Percentiles rank a stretch among this genome's conserved stretches.
Evolutionary conservation across 2,888 invertebrate genomes (phyloP).

Genomic region (Orthonevra nobilis): DNA sequence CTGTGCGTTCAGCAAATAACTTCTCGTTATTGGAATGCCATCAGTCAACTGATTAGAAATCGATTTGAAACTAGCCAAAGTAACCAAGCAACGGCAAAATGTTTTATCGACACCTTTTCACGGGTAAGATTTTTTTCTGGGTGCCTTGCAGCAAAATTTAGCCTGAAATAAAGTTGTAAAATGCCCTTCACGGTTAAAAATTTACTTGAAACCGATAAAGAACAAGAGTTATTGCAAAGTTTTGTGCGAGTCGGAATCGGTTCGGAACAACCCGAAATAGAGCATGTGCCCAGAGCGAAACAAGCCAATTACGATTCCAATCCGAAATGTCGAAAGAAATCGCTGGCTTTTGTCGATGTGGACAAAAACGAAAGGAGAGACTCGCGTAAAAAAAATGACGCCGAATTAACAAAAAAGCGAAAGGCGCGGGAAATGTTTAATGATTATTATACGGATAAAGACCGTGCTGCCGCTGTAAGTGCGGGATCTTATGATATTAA

Average conservation of each 20-base stretch:
- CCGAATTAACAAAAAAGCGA: conserved; percentile 76
- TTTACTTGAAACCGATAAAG: conserved; percentile 85
- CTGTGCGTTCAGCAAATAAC: too few relatives aligned
- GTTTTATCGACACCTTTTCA: conserved; percentile 27
- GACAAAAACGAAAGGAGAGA: conserved; percentile 70
- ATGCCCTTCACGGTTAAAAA: conserved; percentile 81
- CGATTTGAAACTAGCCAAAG: background rate
- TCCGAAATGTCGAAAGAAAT: conserved; percentile 57
- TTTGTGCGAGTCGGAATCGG: conserved; percentile 87
- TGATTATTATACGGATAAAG: conserved; percentile 94
- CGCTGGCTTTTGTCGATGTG: conserved; percentile 70
- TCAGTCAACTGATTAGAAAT: background rate
- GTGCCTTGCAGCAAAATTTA: too few relatives aligned
- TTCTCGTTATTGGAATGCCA: too few relatives aligned
- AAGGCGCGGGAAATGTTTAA: conserved; percentile 81
- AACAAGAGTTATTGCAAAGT: conserved; percentile 89
- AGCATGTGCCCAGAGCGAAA: conserved; percentile 72
- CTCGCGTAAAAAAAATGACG: conserved; percentile 75
- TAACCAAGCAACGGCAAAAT: conserved; percentile 37
- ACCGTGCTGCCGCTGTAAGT: conserved; percentile 93
- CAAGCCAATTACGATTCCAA: conserved; percentile 49
- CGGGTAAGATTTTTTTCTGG: too few relatives aligned
- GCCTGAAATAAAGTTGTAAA: too few relatives aligned
- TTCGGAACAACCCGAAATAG: conserved; percentile 81
- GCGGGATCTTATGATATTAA: conserved; percentile 90